Base-by-base conservation (phyloP, 2,888 invertebrate species). In the Drosophila quinaria region DNA sequence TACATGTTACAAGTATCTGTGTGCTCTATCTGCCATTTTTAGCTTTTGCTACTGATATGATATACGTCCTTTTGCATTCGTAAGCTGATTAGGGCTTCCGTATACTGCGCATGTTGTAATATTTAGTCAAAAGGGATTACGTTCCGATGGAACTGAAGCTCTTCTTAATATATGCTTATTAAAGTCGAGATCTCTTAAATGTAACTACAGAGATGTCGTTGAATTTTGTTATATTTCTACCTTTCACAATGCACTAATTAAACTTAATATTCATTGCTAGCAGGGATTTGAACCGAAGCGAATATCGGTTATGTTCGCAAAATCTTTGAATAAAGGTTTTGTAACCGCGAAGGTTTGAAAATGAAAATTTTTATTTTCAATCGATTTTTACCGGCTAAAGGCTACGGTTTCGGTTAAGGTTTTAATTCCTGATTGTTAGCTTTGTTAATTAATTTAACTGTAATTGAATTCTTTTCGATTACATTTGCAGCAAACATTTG, bases 81-180 rank as follows among this genome's bases (percentile, higher is more conserved):
- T 88, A 85, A 84, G 89, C 84, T 86, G 90, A 86, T 90, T 84
- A 90, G 47, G 39, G 41, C 66, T 47, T 59, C 33, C 67, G 54
- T 52, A 37, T 41, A 62, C 58, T 50, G 35, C 19, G 22, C 46
- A 29, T 52, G 29, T 8, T 15, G n/a, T 42, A 22, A 46, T 62
- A 66, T 65, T 69, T 67, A 52, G 44, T 67, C 65, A 44, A 52
- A 52, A 52, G 31, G n/a, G 81, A 84, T 84, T 81, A 83, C 35
- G 39, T 50, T 42, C 19, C 15, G 19, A 22, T 52, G 44, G 35
- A 35, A 60, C 13, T 35, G 31, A 52, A 22, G 42, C 25, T 35
- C 11, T 15, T 25, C 25, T 49, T 9, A 33, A 44, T 46, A 37
- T 13, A 13, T 9, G 22, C 5, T 11, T 42, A 42, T 42, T 19